Evolutionary conservation across 2,113 vertebrate genomes (phyloP).

Genomic region (Aldabrachelys gigantea): DNA sequence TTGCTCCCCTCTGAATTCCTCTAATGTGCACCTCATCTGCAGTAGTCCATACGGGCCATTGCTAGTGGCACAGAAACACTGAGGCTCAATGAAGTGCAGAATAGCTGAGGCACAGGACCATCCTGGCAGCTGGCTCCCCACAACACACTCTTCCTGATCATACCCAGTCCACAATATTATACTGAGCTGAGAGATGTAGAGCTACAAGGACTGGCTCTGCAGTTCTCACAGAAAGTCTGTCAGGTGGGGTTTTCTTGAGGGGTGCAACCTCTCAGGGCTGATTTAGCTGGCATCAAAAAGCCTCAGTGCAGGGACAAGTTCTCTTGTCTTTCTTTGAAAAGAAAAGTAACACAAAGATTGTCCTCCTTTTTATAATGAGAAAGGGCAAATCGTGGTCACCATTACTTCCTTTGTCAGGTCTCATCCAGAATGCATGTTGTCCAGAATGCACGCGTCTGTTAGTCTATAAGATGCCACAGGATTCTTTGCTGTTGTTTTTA

Average conservation of each 20-base stretch:
- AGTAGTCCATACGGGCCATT: not conserved
- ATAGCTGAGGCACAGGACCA: not conserved
- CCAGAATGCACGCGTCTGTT: too few species aligned
- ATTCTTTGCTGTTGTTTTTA: constrained; percentile 16
- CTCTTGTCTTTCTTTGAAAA: constrained; percentile 37
- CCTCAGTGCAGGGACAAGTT: constrained; percentile 34
- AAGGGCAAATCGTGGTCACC: not conserved
- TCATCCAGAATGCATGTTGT: constrained; percentile 49
- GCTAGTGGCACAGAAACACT: not conserved
- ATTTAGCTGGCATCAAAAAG: constrained; percentile 35
- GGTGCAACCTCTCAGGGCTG: not conserved
- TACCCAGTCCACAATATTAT: not conserved
- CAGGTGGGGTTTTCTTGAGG: not conserved
- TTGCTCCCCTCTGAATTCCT: not conserved
- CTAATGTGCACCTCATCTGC: not conserved
- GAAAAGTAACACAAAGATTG: not conserved
- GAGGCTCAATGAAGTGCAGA: not conserved
- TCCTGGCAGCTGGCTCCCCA: not conserved
- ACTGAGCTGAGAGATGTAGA: not conserved
- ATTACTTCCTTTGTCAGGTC: not conserved
- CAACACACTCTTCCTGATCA: not conserved
- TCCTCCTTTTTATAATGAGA: constrained; percentile 53
- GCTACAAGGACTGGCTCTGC: not conserved
- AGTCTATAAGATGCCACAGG: too few species aligned
- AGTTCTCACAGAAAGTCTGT: not conserved